Percentiles rank a stretch among this genome's conserved stretches.
Evolutionary conservation across 2,797 vertebrate species (phyloP).

Genomic region (Simalia tracyae): DNA sequence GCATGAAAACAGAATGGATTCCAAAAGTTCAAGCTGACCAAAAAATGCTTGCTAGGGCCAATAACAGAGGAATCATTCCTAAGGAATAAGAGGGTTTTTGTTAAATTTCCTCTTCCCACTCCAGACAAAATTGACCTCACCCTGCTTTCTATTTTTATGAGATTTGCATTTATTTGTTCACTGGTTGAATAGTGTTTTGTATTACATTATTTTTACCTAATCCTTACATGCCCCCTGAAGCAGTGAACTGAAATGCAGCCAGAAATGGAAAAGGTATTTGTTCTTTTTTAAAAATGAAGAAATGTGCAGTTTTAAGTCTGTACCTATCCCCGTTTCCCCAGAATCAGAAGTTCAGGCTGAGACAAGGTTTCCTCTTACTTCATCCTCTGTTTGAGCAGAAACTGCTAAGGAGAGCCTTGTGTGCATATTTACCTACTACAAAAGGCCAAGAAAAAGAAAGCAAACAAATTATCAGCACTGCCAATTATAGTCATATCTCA

Average conservation of each 20-base stretch:
- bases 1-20: conserved; percentile 47
- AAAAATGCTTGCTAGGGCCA: conserved; percentile 46
- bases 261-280: neutral
- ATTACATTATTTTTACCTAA: conserved; percentile 32
- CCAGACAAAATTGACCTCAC: conserved; percentile 15
- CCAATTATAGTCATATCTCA: neutral
- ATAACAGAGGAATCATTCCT: conserved; percentile 36
- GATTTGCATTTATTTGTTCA: conserved; percentile 50
- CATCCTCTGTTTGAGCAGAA: neutral
- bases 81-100: conserved; percentile 39
- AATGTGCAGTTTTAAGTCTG: neutral
- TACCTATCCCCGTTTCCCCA: neutral
- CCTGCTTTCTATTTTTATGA: conserved; percentile 33
- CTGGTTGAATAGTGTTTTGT: conserved; percentile 28
- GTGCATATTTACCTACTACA: neutral
- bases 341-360: neutral
- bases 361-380: neutral
- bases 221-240: conserved; percentile 45
- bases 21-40: conserved; percentile 46
- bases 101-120: conserved; percentile 24
- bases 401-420: neutral
- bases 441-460: neutral
- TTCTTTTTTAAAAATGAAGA: neutral
- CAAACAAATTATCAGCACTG: neutral
- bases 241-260: neutral